Percentiles rank a stretch among this genome's conserved stretches.
Evolutionary conservation across 2,888 invertebrate species (phyloP).

Genomic region (Drosophila falleni): DNA sequence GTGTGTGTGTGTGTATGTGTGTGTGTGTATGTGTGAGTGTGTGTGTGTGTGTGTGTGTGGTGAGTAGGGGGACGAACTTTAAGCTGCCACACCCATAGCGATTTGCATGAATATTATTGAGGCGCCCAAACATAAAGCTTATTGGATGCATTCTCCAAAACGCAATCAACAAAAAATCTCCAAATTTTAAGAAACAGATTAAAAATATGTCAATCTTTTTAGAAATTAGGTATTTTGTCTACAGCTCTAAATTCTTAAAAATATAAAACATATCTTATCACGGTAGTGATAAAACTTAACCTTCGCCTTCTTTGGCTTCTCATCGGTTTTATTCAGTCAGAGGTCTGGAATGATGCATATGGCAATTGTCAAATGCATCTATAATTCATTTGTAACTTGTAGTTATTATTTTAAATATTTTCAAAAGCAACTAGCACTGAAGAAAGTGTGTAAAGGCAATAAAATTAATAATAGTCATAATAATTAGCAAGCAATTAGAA

Average conservation of each 20-base stretch:
- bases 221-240: no score
- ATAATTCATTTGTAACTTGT: no score
- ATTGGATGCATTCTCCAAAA: slow-evolving; percentile 42
- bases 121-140: slow-evolving; percentile 43
- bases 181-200: not conserved
- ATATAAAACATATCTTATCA: slow-evolving; percentile 66
- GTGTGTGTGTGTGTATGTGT: no score
- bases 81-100: slow-evolving; percentile 46
- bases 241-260: no score
- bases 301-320: slow-evolving; percentile 87
- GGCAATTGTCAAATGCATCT: no score
- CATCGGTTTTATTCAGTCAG: slow-evolving; percentile 87
- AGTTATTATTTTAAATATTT: no score
- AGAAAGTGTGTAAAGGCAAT: no score
- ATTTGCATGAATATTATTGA: slow-evolving; percentile 64
- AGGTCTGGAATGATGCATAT: slow-evolving; percentile 83
- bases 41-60: no score
- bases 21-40: no score
- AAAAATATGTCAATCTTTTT: not conserved
- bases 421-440: no score
- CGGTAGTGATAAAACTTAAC: slow-evolving; percentile 91
- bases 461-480: no score
- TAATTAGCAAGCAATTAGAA: no score
- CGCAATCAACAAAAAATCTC: slow-evolving; percentile 12
- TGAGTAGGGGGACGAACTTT: slow-evolving; percentile 6